These are phyloP conservation scores for Tenualosa ilisha DNA, from an alignment of 2,797 vertebrate genomes.

Conservation along the genomic window DNA sequence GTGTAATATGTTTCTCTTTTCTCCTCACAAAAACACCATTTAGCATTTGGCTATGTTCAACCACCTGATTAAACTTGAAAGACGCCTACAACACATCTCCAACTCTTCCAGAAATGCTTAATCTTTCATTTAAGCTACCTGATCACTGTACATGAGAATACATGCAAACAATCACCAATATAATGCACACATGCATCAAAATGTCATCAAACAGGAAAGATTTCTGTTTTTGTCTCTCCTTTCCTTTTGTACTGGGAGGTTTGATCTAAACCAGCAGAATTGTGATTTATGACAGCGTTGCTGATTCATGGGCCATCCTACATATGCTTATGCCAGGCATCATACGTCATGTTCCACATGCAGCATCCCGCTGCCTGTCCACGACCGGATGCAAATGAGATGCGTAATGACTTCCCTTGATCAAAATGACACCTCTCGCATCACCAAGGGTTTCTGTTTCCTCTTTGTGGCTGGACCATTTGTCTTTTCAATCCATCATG, in stretches of 20 bases:
- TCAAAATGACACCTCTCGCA: slow-evolving; percentile 11
- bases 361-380: neutral
- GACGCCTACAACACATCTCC: neutral
- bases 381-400: slow-evolving; percentile 7
- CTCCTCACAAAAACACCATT: neutral
- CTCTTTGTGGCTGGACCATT: neutral
- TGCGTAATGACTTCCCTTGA: neutral
- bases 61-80: neutral
- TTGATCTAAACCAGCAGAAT: neutral
- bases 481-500: neutral
- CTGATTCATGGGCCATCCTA: neutral
- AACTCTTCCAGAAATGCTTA: neutral
- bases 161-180: neutral
- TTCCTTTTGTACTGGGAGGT: neutral
- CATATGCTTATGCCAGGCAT: neutral
- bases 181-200: neutral
- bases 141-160: neutral
- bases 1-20: neutral
- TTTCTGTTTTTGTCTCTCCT: neutral
- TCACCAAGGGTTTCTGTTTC: neutral
- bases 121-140: neutral
- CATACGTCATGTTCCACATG: neutral
- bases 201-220: neutral
- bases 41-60: too few species aligned
- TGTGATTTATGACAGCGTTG: neutral